phyloP scores from a whole-genome alignment of 2,113 vertebrate species.

The Oreochromis tanganicae region DNA sequence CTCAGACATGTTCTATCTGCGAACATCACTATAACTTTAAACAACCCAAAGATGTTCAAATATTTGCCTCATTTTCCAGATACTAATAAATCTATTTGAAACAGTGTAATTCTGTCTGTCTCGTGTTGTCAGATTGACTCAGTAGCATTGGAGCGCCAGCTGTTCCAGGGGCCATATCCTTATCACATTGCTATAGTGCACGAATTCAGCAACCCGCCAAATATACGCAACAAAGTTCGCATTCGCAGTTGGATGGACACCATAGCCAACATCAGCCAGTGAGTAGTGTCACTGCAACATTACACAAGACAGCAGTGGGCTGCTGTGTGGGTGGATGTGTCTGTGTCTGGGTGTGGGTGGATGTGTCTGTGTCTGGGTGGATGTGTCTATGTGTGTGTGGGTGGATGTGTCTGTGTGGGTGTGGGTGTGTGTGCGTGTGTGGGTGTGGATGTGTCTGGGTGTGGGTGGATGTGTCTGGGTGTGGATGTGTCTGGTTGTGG shows the following conservation, averaged over 20 bases:
- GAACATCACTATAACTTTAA: background rate
- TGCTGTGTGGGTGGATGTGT: rapidly evolving
- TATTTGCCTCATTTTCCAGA: background rate
- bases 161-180: conserved; percentile 94
- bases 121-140: conserved; percentile 82
- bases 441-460: rapidly evolving
- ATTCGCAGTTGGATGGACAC: conserved; percentile 99
- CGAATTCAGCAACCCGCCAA: conserved; percentile 97
- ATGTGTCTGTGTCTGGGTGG: rapidly evolving
- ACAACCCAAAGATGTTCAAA: rapidly evolving
- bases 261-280: conserved; percentile 98
- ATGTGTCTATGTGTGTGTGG: rapidly evolving
- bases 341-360: rapidly evolving
- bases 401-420: too few relatives aligned
- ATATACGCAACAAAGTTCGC: conserved; percentile 96
- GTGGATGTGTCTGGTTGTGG: too few relatives aligned
- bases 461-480: rapidly evolving
- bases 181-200: conserved; percentile 97
- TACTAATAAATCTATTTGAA: background rate
- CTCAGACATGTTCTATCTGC: background rate
- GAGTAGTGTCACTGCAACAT: conserved; percentile 36
- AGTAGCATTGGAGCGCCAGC: conserved; percentile 85
- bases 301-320: background rate
- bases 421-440: too few relatives aligned
- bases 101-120: background rate